A percentile compares a stretch with the other conserved stretches of the same genome.
These are phyloP conservation scores for Tuta absoluta DNA, from an alignment of 2,888 invertebrate species.

Conservation along the genomic window DNA sequence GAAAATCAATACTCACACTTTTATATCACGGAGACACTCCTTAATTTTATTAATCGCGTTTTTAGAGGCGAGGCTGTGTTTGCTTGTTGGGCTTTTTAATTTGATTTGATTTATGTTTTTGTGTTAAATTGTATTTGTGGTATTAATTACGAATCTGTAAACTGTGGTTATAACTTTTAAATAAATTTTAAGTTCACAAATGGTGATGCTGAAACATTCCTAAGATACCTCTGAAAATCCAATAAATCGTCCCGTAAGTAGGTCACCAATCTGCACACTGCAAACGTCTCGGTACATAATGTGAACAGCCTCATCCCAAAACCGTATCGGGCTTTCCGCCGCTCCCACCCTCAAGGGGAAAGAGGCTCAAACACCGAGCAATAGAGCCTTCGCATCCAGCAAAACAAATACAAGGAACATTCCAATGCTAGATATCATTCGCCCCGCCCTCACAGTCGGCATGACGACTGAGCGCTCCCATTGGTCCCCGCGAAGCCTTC, in stretches of 20 bases:
- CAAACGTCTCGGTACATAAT: slow-evolving; percentile 69
- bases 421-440: slow-evolving; percentile 82
- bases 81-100: slow-evolving; percentile 37
- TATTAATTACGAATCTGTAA: no score
- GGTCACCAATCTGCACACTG: slow-evolving; percentile 56
- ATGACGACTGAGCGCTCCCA: slow-evolving; percentile 78
- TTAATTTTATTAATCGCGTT: slow-evolving; percentile 62
- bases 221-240: not conserved
- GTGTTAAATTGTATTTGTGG: no score
- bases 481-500: slow-evolving; percentile 79
- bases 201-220: not conserved
- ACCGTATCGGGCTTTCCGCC: slow-evolving; percentile 75
- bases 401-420: slow-evolving; percentile 81
- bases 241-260: slow-evolving; percentile 38
- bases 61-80: slow-evolving; percentile 32
- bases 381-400: slow-evolving; percentile 78
- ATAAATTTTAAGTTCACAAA: not conserved
- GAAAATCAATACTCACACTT: slow-evolving; percentile 79
- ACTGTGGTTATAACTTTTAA: not conserved
- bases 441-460: slow-evolving; percentile 80
- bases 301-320: slow-evolving; percentile 70
- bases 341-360: slow-evolving; percentile 71
- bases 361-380: slow-evolving; percentile 76
- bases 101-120: slow-evolving; percentile 24
- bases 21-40: slow-evolving; percentile 73